Base-by-base conservation (phyloP, 2,888 invertebrate genomes). In the Blomia tropicalis region DNA sequence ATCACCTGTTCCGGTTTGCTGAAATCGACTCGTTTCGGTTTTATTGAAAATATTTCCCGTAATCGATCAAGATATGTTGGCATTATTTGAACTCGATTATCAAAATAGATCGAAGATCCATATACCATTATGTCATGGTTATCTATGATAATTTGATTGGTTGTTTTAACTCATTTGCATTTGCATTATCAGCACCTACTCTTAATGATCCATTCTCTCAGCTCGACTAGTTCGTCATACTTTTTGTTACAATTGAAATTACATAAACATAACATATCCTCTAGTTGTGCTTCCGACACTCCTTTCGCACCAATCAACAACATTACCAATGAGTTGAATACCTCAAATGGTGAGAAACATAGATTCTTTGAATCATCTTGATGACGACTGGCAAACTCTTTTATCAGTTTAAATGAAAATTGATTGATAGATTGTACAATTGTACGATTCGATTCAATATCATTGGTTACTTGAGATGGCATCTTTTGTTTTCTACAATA, bases 41-140 rank as follows among this genome's bases (percentile, higher is more conserved):
- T 64, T 1, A 51, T 41, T n/a, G 41, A 43, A 23, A 60, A 64
- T 23, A 41, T 47, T 23, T 64, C 30, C 32, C 41, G 44, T 5
- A 64, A 43, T 11, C n/a, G 5, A 19, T 43, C 19, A 25, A 31
- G 25, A 29, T 56, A 64, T 36, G 43, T 23, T 22, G 58, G 23
- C 22, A 17, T 41, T n/a, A 61, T 22, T 7, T 62, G 2, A 22
- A 60, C 5, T 17, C 30, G 29, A 14, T 64, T 17, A 30, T 64
- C 63, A 17, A 58, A 1, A 31, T 64, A 64, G 4, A 64, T 30
- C 25, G 41, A 65, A n/a, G 23, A n/a, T 5, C 44, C 56, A 4
- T 43, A 62, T 1, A 60, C 23, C 25, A 64, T 51, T 23, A 64
- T 59, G 11, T 64, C 64, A 29, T 62, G 62, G 51, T 64, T 64